These are phyloP conservation scores for Diceros bicornis DNA, from an alignment of 2,797 vertebrate species.

Conservation along the genomic window DNA sequence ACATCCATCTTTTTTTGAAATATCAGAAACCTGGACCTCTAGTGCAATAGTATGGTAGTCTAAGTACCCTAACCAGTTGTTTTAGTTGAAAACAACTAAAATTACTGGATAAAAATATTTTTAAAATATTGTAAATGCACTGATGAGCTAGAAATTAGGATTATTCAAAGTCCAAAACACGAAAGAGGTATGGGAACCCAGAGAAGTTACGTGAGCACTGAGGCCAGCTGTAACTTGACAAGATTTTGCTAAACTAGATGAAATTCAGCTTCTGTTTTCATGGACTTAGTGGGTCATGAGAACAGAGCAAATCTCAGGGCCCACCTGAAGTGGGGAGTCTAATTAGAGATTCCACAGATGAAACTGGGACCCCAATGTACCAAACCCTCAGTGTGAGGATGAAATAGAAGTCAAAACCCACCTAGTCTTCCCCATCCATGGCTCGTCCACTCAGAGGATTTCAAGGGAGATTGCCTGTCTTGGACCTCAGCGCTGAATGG, in stretches of 20 bases:
- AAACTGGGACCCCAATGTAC: not conserved
- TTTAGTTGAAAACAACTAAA: not conserved
- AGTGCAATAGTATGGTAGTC: not conserved
- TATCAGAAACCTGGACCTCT: not conserved
- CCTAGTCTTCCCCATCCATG: not conserved
- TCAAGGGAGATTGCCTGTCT: not conserved
- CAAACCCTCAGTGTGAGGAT: not conserved
- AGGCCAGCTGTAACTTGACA: not conserved
- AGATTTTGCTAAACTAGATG: not conserved
- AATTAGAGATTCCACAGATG: not conserved
- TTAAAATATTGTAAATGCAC: not conserved
- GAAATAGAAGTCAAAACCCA: not conserved
- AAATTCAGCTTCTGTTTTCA: not conserved
- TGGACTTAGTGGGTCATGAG: not conserved
- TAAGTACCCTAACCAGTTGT: not conserved
- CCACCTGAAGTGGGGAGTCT: not conserved
- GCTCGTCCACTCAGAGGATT: not conserved
- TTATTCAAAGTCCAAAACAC: not conserved
- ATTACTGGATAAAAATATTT: not conserved
- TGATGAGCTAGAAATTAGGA: not conserved
- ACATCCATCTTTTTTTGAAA: not conserved
- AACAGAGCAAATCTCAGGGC: not conserved
- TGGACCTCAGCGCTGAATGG: not conserved
- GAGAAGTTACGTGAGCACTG: not conserved
- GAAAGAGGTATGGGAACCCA: not conserved